These are phyloP conservation scores for Acrobeloides nanus DNA, from an alignment of 2,888 invertebrate species.

Conservation along the genomic window DNA sequence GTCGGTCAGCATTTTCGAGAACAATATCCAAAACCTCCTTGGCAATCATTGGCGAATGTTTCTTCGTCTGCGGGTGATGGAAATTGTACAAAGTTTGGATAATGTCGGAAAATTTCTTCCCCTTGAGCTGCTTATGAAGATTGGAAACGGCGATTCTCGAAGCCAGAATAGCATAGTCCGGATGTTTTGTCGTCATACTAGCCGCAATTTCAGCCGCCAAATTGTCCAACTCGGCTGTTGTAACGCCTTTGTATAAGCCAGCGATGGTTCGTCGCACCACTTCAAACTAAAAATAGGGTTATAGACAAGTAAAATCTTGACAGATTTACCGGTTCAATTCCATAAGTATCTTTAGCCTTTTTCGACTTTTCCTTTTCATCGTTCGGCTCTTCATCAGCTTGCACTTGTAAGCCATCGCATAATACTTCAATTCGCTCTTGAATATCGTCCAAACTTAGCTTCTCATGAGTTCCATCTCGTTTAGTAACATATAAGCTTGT, in stretches of 20 bases:
- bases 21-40: slow-evolving; percentile 73
- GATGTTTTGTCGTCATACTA: slow-evolving; percentile 90
- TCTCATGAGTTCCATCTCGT: slow-evolving; percentile 71
- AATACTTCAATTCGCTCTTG: slow-evolving; percentile 85
- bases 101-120: slow-evolving; percentile 66
- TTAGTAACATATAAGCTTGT: background rate
- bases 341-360: too few species aligned
- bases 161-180: slow-evolving; percentile 74
- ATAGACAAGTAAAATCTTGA: background rate
- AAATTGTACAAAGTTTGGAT: slow-evolving; percentile 75
- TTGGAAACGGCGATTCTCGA: slow-evolving; percentile 87
- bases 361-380: too few species aligned
- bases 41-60: slow-evolving; percentile 75
- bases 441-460: slow-evolving; percentile 90
- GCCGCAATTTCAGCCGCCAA: slow-evolving; percentile 98
- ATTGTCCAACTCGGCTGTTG: slow-evolving; percentile 91
- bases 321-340: slow-evolving; percentile 79
- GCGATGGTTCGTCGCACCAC: slow-evolving; percentile 73
- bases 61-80: slow-evolving; percentile 67
- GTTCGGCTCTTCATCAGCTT: too few species aligned
- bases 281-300: slow-evolving; percentile 46
- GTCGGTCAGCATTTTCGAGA: slow-evolving; percentile 65
- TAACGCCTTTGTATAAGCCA: slow-evolving; percentile 90
- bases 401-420: slow-evolving; percentile 86
- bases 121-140: slow-evolving; percentile 93